Conservation (phyloP, 2,888 invertebrate genomes). For the Yponomeuta plumbellus region DNA sequence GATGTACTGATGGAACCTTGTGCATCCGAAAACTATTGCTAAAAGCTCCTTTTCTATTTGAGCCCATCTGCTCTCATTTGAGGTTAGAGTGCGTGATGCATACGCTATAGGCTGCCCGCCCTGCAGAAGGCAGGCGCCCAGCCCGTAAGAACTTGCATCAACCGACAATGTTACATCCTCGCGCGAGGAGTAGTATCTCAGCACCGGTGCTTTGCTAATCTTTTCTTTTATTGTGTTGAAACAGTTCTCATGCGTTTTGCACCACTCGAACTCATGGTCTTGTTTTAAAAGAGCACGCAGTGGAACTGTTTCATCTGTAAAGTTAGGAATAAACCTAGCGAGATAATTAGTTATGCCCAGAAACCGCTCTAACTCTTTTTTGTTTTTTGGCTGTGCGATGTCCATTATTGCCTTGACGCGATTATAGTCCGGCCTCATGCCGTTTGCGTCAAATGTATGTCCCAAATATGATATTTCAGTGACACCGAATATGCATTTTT, state of each 20-base stretch:
- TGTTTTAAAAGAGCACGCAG: slow-evolving; percentile 14
- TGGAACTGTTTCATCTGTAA: neutral
- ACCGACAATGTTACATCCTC: slow-evolving; percentile 20
- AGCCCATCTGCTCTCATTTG: slow-evolving; percentile 20
- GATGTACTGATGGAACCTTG: slow-evolving; percentile 25
- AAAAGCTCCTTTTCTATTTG: slow-evolving; percentile 28
- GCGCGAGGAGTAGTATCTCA: slow-evolving; percentile 18
- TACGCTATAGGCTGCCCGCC: slow-evolving; percentile 20
- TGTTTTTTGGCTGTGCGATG: slow-evolving; percentile 1
- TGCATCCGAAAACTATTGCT: slow-evolving; percentile 24
- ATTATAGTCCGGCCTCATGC: neutral
- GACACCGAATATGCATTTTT: neutral
- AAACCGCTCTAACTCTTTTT: slow-evolving; percentile 1
- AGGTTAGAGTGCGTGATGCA: slow-evolving; percentile 22
- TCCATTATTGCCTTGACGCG: neutral
- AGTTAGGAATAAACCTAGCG: slow-evolving; percentile 21
- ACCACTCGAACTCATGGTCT: slow-evolving; percentile 16
- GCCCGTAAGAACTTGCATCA: slow-evolving; percentile 19
- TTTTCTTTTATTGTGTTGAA: slow-evolving; percentile 13
- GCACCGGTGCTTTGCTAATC: slow-evolving; percentile 14
- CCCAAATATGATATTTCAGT: slow-evolving; percentile 3
- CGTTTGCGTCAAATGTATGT: neutral
- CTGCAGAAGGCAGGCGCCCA: slow-evolving; percentile 21
- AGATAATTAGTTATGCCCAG: slow-evolving; percentile 3
- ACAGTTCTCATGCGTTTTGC: neutral